phyloP scores from a whole-genome alignment of 2,888 invertebrate species.

The Sarcophaga rosellei region DNA sequence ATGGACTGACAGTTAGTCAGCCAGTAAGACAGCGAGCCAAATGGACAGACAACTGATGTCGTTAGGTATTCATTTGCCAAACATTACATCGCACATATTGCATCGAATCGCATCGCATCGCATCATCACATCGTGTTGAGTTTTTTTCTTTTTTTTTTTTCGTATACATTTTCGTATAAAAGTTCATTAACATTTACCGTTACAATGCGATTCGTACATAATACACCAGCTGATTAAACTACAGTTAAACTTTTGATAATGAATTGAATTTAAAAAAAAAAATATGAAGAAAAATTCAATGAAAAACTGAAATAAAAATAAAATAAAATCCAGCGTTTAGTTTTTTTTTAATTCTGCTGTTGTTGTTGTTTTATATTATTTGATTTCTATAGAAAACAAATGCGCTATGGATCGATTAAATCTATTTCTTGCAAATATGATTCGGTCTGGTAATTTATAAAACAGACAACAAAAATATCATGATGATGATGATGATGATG shows the following conservation, averaged over 20 bases:
- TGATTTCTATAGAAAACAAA: background rate
- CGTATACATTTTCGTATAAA: constrained; percentile 6
- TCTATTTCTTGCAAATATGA: constrained; percentile 19
- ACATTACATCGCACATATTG: constrained; percentile 34
- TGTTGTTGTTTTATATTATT: constrained; percentile 2
- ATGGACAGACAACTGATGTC: background rate
- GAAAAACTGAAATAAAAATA: background rate
- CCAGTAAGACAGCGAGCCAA: background rate
- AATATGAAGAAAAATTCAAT: background rate
- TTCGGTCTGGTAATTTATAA: constrained; percentile 27
- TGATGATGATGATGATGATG: background rate
- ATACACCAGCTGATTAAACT: constrained; percentile 49
- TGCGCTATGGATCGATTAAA: background rate
- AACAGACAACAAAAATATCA: background rate
- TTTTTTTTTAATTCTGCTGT: background rate
- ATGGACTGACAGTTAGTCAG: background rate
- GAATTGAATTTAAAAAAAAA: constrained; percentile 37
- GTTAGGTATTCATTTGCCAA: background rate
- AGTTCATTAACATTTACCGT: constrained; percentile 68
- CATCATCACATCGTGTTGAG: constrained; percentile 4
- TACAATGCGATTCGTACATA: constrained; percentile 23
- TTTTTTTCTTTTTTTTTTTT: background rate
- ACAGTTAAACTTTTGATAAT: constrained; percentile 60
- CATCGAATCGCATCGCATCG: constrained; percentile 21
- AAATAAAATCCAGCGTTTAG: background rate